Evolutionary conservation across 2,113 vertebrate species (phyloP).

Genomic region (Daubentonia madagascariensis): DNA sequence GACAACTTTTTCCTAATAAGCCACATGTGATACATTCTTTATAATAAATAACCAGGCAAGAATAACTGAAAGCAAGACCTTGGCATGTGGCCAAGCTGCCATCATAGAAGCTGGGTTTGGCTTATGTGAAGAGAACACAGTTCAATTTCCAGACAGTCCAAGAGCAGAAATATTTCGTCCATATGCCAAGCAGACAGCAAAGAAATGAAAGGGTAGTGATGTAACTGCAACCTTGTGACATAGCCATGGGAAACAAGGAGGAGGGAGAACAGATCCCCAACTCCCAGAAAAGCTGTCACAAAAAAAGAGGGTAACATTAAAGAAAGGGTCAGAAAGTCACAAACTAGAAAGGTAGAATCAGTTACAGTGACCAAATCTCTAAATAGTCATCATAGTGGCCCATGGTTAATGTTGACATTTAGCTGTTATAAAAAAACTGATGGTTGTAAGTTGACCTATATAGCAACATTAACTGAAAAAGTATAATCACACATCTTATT

Average conservation of each 20-base stretch:
- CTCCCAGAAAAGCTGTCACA: not conserved
- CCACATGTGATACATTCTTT: not conserved
- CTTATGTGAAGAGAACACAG: conserved; percentile 34
- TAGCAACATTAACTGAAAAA: not conserved
- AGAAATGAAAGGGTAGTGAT: not conserved
- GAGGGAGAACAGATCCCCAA: not conserved
- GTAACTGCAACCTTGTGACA: not conserved
- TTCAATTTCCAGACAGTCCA: not conserved
- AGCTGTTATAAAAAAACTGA: not conserved
- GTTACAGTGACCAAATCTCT: not conserved
- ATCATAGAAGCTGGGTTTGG: not conserved
- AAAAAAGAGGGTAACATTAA: not conserved
- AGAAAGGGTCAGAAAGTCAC: not conserved
- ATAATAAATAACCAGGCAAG: conserved; percentile 31
- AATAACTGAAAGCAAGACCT: not conserved
- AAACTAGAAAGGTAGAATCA: not conserved
- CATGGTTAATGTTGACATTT: not conserved
- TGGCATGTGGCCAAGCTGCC: conserved; percentile 22
- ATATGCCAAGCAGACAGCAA: conserved; percentile 25
- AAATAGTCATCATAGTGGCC: not conserved
- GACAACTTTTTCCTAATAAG: conserved; percentile 40
- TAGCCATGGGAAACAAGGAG: not conserved
- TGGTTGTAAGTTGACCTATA: not conserved
- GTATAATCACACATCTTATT: not conserved
- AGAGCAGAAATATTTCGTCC: not conserved